Conservation (phyloP, 1,140 invertebrate species). For the Eriocheir sinensis region DNA sequence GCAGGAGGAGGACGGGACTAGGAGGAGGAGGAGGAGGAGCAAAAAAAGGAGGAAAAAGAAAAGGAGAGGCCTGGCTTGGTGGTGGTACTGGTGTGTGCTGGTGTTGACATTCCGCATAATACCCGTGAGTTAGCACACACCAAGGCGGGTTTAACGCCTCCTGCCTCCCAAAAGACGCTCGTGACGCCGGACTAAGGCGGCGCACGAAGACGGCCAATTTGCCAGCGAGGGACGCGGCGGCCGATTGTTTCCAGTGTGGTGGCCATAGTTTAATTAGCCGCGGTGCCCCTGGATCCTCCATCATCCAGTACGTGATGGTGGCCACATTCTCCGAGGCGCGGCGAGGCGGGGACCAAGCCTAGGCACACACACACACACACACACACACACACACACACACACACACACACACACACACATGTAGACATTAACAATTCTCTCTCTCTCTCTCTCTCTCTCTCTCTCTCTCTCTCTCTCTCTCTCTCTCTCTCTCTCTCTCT, state of each 20-base stretch:
- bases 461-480: not conserved
- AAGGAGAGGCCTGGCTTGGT: not conserved
- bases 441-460: slow-evolving; percentile 13
- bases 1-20: not conserved
- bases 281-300: slow-evolving; percentile 39
- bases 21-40: not conserved
- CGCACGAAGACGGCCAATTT: slow-evolving; percentile 70
- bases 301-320: slow-evolving; percentile 62
- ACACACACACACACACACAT: too few species aligned
- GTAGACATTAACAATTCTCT: not conserved
- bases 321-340: slow-evolving; percentile 46
- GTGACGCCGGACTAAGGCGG: slow-evolving; percentile 63
- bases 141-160: slow-evolving; percentile 70
- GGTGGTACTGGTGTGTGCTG: slow-evolving; percentile 8
- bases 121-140: slow-evolving; percentile 62
- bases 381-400: not conserved
- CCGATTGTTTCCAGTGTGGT: slow-evolving; percentile 56
- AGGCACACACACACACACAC: slow-evolving; percentile 27
- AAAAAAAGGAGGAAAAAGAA: not conserved
- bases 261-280: slow-evolving; percentile 65
- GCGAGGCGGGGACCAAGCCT: not conserved
- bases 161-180: slow-evolving; percentile 65
- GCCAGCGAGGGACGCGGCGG: slow-evolving; percentile 23
- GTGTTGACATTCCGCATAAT: slow-evolving; percentile 64
- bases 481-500: not conserved